phyloP scores from a whole-genome alignment of 2,113 vertebrate genomes.

The Reinhardtius hippoglossoides region DNA sequence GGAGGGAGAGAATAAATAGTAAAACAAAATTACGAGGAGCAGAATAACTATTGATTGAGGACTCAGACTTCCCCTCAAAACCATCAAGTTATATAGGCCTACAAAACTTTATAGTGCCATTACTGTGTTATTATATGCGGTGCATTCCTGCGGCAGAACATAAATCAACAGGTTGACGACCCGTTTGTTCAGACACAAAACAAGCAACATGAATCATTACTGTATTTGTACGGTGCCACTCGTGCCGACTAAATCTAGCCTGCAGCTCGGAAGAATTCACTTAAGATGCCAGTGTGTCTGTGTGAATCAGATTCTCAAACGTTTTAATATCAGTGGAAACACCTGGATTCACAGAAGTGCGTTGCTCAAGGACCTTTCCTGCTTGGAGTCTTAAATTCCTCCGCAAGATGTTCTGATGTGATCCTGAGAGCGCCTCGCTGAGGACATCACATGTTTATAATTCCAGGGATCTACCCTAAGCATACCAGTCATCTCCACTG shows the following conservation, averaged over 20 bases:
- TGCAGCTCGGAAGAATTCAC: conserved; percentile 45
- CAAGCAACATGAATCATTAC: conserved; percentile 56
- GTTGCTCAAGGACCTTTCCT: conserved; percentile 45
- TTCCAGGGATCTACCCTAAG: conserved; percentile 1
- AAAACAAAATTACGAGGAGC: neutral
- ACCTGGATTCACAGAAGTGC: conserved; percentile 70
- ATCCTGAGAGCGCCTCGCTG: neutral
- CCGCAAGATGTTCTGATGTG: neutral
- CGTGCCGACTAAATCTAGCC: conserved; percentile 34
- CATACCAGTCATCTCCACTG: conserved; percentile 1
- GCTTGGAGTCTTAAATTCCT: conserved; percentile 56
- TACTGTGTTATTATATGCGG: conserved; percentile 23
- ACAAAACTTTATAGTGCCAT: conserved; percentile 3
- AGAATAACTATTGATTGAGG: conserved; percentile 9
- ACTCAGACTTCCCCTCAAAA: neutral
- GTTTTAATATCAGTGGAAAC: conserved; percentile 53
- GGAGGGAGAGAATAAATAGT: neutral
- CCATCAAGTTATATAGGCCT: neutral
- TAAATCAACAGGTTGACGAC: conserved; percentile 57
- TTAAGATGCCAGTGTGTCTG: conserved; percentile 33
- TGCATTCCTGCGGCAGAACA: conserved; percentile 43
- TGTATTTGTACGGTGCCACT: conserved; percentile 39
- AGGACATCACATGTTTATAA: conserved; percentile 14
- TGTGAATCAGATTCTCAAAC: conserved; percentile 20
- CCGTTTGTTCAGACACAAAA: conserved; percentile 51